Evolutionary conservation across 2,113 vertebrate genomes (phyloP).

Genomic region (Hippocampus barbouri): DNA sequence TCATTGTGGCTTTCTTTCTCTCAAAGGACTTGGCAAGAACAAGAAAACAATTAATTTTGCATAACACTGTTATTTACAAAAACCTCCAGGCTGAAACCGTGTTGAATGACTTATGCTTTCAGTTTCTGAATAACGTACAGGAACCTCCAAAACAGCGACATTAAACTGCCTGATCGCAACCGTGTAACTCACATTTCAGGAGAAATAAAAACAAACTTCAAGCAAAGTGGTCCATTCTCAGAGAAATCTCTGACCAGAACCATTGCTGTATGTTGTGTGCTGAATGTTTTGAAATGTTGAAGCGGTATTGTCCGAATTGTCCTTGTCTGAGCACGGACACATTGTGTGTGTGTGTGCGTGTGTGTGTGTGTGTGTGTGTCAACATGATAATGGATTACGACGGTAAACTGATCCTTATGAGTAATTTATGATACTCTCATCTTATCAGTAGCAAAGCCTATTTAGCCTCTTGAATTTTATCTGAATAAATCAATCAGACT

Average conservation of each 20-base stretch:
- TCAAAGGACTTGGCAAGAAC: constrained; percentile 28
- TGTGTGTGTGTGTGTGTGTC: not conserved
- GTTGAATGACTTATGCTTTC: not conserved
- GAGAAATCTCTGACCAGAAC: not conserved
- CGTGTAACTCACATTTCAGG: too few relatives aligned
- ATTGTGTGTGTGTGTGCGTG: not conserved
- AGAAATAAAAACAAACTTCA: not conserved
- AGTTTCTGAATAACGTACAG: not conserved
- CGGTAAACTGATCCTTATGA: not conserved
- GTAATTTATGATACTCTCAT: not conserved
- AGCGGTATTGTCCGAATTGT: not conserved
- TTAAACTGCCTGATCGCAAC: not conserved
- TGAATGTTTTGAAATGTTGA: not conserved
- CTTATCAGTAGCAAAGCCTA: not conserved
- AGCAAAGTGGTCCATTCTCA: not conserved
- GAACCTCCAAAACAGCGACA: not conserved
- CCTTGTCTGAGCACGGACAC: not conserved
- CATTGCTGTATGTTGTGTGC: not conserved
- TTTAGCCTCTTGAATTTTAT: not conserved
- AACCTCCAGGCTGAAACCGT: not conserved
- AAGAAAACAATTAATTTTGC: not conserved
- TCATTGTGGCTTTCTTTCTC: constrained; percentile 28
- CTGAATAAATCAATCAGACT: not conserved
- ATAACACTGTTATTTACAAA: not conserved
- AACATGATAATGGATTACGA: not conserved